phyloP scores from a whole-genome alignment of 2,797 vertebrate species.

The Bradypodion pumilum region DNA sequence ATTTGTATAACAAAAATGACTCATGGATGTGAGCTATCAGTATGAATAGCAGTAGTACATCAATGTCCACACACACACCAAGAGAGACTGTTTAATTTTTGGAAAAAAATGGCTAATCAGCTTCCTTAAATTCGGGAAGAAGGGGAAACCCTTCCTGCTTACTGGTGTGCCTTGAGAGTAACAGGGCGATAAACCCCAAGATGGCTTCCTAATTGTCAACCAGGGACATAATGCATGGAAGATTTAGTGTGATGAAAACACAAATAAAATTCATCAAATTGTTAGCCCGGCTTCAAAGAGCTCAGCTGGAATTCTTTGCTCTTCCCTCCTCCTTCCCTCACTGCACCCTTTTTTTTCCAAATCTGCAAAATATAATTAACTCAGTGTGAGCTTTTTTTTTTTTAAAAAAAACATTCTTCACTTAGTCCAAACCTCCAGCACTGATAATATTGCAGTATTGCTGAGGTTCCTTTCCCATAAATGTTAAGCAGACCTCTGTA shows the following conservation, averaged over 20 bases:
- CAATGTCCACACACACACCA: not conserved
- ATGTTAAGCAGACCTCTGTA: constrained; percentile 89
- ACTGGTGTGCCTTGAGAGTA: not conserved
- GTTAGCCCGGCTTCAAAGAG: constrained; percentile 47
- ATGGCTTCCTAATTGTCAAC: not conserved
- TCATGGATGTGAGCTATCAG: not conserved
- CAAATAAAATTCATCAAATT: constrained; percentile 31
- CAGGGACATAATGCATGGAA: not conserved
- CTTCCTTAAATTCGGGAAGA: not conserved
- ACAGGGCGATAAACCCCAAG: not conserved
- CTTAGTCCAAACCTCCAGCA: constrained; percentile 53
- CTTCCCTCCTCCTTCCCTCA: too few species aligned
- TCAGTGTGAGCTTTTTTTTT: constrained; percentile 6
- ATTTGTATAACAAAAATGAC: not conserved
- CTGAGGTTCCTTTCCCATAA: constrained; percentile 70
- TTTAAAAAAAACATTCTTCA: not conserved
- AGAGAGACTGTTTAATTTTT: too few species aligned
- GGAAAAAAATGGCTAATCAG: not conserved
- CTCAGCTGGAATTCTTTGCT: constrained; percentile 42
- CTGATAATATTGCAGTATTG: constrained; percentile 62
- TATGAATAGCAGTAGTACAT: not conserved
- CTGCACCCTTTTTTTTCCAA: not conserved
- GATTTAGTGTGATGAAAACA: not conserved
- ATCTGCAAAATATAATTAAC: constrained; percentile 66
- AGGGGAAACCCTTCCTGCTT: not conserved